Conservation (phyloP, 2,888 invertebrate genomes). For the Drosophila greeni region DNA sequence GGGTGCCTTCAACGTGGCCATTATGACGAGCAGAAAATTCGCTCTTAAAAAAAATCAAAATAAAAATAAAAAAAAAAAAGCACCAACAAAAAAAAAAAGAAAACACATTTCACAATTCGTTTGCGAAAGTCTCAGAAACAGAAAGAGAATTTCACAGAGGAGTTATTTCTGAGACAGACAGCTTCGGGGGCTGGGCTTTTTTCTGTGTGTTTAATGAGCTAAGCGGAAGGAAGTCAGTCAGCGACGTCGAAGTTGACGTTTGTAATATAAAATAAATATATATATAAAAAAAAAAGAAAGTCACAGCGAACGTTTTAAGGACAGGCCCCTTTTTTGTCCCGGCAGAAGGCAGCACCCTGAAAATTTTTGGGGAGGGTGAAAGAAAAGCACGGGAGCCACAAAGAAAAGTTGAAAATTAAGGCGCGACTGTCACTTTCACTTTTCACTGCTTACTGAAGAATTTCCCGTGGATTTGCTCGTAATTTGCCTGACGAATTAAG, state of each 20-base stretch:
- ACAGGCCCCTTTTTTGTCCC: slow-evolving; percentile 11
- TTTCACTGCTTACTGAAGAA: slow-evolving; percentile 46
- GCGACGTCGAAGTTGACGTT: slow-evolving; percentile 56
- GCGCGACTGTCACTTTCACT: slow-evolving; percentile 65
- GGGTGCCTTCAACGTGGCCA: slow-evolving; percentile 70
- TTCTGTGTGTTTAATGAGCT: slow-evolving; percentile 73
- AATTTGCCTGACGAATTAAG: slow-evolving; percentile 47
- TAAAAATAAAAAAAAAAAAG: not conserved
- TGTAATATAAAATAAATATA: slow-evolving; percentile 68
- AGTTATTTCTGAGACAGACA: slow-evolving; percentile 56
- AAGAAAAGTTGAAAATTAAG: slow-evolving; percentile 70
- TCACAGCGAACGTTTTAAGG: slow-evolving; percentile 53
- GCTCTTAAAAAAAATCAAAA: slow-evolving; percentile 42
- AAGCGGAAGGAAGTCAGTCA: slow-evolving; percentile 76
- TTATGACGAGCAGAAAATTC: slow-evolving; percentile 53
- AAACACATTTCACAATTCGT: slow-evolving; percentile 64
- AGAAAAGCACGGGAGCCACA: not conserved
- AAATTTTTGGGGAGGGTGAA: not conserved
- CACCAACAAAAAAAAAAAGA: slow-evolving; percentile 11
- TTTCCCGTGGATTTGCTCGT: slow-evolving; percentile 41
- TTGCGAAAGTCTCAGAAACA: slow-evolving; percentile 53
- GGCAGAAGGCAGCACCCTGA: not conserved
- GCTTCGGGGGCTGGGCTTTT: slow-evolving; percentile 1
- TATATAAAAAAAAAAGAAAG: slow-evolving; percentile 58
- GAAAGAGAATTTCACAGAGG: slow-evolving; percentile 27